These are phyloP conservation scores for Drosophila sulfurigaster DNA, from an alignment of 1,140 invertebrate genomes.

Conservation along the genomic window DNA sequence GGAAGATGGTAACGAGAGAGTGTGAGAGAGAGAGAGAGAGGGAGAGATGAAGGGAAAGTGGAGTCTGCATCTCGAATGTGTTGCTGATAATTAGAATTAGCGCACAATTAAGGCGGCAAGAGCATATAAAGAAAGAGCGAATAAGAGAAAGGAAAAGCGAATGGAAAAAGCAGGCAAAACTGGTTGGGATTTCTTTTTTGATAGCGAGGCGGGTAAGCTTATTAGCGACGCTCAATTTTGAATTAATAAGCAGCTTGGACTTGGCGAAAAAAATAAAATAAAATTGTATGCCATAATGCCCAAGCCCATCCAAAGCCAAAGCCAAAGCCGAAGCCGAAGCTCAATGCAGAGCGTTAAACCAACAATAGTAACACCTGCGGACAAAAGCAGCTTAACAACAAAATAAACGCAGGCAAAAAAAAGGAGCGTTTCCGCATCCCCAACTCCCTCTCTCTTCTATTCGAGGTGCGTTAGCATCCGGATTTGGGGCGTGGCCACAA, in stretches of 20 bases:
- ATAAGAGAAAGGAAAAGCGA: not conserved
- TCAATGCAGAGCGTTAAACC: conserved; percentile 64
- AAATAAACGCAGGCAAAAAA: conserved; percentile 37
- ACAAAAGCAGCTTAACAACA: conserved; percentile 78
- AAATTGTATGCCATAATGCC: conserved; percentile 2
- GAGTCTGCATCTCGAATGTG: conserved; percentile 58
- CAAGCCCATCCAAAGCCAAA: not conserved
- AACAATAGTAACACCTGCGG: conserved; percentile 80
- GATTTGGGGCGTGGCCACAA: conserved; percentile 49
- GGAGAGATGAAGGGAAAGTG: not conserved
- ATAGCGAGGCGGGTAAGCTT: conserved; percentile 55
- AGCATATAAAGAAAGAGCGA: not conserved
- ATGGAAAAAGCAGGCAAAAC: not conserved
- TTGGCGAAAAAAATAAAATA: conserved; percentile 21
- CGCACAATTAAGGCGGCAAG: conserved; percentile 68
- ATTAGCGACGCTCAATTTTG: conserved; percentile 70
- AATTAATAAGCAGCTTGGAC: conserved; percentile 79
- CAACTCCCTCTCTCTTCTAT: not conserved
- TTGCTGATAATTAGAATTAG: conserved; percentile 80
- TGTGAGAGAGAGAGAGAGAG: too few species aligned
- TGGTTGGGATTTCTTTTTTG: conserved; percentile 25
- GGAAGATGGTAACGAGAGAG: too few species aligned
- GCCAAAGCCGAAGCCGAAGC: not conserved
- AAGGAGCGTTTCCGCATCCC: too few species aligned
- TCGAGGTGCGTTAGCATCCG: not conserved